phyloP scores from a whole-genome alignment of 1,140 invertebrate species.

The Drosophila truncata region DNA sequence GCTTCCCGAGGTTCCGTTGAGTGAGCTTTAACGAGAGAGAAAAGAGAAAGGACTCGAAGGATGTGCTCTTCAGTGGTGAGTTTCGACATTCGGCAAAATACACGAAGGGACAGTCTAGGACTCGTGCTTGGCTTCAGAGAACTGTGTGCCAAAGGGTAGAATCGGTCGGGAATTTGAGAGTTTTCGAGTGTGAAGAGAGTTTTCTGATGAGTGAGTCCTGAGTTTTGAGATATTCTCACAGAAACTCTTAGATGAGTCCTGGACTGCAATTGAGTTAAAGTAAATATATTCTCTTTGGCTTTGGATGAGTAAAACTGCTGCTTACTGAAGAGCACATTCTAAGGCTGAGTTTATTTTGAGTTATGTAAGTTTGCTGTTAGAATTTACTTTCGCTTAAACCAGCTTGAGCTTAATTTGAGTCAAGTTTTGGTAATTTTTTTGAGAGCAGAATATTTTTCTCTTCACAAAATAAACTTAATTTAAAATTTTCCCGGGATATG shows the following conservation, averaged over 20 bases:
- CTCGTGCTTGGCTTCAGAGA: conserved; percentile 4
- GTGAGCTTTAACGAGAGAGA: conserved; percentile 35
- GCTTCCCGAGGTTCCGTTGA: conserved; percentile 41
- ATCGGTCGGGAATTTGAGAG: not conserved
- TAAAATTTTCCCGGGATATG: too few relatives aligned
- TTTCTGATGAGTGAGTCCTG: not conserved
- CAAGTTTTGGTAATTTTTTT: too few relatives aligned
- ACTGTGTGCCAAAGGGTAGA: not conserved
- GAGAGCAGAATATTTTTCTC: too few relatives aligned
- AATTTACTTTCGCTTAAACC: not conserved
- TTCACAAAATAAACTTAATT: too few relatives aligned
- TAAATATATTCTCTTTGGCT: not conserved
- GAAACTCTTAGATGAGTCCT: not conserved
- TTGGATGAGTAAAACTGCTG: too few relatives aligned
- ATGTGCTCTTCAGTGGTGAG: conserved; percentile 57
- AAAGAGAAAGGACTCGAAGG: not conserved
- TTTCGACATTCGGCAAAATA: conserved; percentile 2
- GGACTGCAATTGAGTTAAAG: not conserved
- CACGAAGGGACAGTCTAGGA: not conserved
- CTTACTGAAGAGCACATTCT: not conserved
- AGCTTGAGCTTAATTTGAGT: too few relatives aligned
- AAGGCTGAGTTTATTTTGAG: not conserved
- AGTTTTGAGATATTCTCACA: not conserved
- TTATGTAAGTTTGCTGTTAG: not conserved
- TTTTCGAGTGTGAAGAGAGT: not conserved